These are phyloP conservation scores for Dicycla oo DNA, from an alignment of 2,888 invertebrate genomes.

Conservation along the genomic window DNA sequence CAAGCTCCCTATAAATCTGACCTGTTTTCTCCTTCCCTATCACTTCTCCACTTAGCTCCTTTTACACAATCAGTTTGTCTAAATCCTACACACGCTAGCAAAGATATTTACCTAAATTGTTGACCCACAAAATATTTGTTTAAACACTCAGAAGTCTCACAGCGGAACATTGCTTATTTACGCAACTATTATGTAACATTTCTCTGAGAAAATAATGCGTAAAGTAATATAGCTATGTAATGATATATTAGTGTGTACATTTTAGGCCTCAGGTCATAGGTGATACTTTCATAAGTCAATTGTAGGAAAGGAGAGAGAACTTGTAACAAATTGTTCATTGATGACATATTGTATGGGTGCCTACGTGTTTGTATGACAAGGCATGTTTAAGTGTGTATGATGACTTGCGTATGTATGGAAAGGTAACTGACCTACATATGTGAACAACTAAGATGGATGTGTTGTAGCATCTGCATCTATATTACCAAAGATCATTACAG, in stretches of 20 bases:
- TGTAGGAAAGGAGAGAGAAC: constrained; percentile 34
- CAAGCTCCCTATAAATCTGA: neutral
- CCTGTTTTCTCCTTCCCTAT: neutral
- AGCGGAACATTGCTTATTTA: constrained; percentile 40
- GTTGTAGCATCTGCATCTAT: neutral
- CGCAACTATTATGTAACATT: constrained; percentile 30
- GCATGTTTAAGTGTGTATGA: neutral
- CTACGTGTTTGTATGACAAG: constrained; percentile 4
- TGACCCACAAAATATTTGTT: constrained; percentile 47
- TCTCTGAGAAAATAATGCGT: constrained; percentile 39
- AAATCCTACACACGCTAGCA: constrained; percentile 25
- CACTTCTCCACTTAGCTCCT: constrained; percentile 5
- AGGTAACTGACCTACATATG: constrained; percentile 34
- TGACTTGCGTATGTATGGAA: constrained; percentile 8
- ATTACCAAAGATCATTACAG: no score
- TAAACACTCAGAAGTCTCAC: constrained; percentile 26
- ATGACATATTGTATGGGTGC: constrained; percentile 25
- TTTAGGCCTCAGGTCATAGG: constrained; percentile 32
- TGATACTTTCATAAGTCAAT: constrained; percentile 46
- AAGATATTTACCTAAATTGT: constrained; percentile 41
- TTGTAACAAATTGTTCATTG: constrained; percentile 40
- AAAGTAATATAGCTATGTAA: constrained; percentile 30
- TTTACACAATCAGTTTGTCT: constrained; percentile 17
- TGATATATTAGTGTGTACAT: constrained; percentile 12
- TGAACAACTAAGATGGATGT: neutral